Conservation (phyloP, 2,797 vertebrate genomes). For the Hoplostethus atlanticus region DNA sequence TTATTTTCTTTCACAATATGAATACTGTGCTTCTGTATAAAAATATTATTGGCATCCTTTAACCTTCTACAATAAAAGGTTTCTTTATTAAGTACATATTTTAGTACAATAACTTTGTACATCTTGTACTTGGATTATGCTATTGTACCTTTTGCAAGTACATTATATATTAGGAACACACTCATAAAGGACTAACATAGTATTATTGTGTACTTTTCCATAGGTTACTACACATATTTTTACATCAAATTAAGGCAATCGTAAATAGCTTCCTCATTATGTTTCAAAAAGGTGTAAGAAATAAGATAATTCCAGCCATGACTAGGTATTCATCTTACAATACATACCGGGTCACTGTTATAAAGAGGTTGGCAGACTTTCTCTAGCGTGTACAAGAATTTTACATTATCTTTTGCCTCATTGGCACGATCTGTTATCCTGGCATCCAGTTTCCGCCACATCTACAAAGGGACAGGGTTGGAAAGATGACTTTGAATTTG, state of each 20-base stretch:
- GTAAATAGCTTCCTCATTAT: too few species aligned
- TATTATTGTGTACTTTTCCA: too few species aligned
- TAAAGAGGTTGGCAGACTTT: conserved; percentile 88
- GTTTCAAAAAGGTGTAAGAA: too few species aligned
- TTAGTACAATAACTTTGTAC: too few species aligned
- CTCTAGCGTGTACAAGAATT: conserved; percentile 85
- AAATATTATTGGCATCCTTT: not conserved
- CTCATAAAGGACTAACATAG: too few species aligned
- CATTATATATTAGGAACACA: too few species aligned
- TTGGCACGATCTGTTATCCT: conserved; percentile 87
- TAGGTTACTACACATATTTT: too few species aligned
- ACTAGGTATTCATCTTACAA: not conserved
- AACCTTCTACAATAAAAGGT: too few species aligned
- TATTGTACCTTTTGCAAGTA: too few species aligned
- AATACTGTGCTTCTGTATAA: not conserved
- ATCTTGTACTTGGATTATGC: too few species aligned
- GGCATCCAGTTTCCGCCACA: conserved; percentile 85
- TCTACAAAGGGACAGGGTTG: conserved; percentile 65
- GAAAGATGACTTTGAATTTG: not conserved
- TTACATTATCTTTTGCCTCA: conserved; percentile 89
- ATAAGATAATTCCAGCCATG: not conserved
- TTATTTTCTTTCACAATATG: not conserved
- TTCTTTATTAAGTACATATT: too few species aligned
- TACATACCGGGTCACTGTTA: conserved; percentile 83
- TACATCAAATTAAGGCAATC: too few species aligned